These are phyloP conservation scores for Fulica atra DNA, from an alignment of 2,113 vertebrate genomes.

Conservation along the genomic window DNA sequence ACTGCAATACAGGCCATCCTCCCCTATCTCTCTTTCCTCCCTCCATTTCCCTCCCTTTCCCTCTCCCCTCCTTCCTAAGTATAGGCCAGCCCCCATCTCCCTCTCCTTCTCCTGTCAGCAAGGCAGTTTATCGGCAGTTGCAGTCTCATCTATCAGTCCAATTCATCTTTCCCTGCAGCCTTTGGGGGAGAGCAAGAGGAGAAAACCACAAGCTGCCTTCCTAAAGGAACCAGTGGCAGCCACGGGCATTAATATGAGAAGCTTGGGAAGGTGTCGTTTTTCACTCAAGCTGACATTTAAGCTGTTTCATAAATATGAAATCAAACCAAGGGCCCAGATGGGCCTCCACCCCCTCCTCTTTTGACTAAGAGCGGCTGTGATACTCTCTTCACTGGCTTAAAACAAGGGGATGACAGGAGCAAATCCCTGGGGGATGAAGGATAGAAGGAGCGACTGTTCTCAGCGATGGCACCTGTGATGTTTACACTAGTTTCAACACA, in stretches of 20 bases:
- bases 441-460: neutral
- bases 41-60: neutral
- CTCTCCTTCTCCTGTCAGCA: slow-evolving; percentile 35
- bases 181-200: slow-evolving; percentile 42
- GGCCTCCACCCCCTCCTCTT: slow-evolving; percentile 67
- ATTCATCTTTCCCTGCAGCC: slow-evolving; percentile 63
- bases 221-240: slow-evolving; percentile 65
- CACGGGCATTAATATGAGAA: slow-evolving; percentile 72
- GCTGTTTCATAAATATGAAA: slow-evolving; percentile 83
- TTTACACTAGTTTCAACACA: neutral
- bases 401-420: slow-evolving; percentile 47
- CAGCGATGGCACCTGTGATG: neutral
- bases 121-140: slow-evolving; percentile 59
- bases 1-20: neutral
- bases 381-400: slow-evolving; percentile 40
- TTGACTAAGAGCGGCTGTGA: slow-evolving; percentile 28
- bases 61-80: neutral
- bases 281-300: slow-evolving; percentile 84
- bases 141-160: slow-evolving; percentile 69
- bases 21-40: neutral
- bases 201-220: slow-evolving; percentile 64
- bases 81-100: neutral
- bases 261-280: slow-evolving; percentile 77
- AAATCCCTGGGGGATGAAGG: slow-evolving; percentile 28
- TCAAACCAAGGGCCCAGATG: slow-evolving; percentile 79